phyloP scores from a whole-genome alignment of 2,113 vertebrate species.

The Anguilla rostrata region DNA sequence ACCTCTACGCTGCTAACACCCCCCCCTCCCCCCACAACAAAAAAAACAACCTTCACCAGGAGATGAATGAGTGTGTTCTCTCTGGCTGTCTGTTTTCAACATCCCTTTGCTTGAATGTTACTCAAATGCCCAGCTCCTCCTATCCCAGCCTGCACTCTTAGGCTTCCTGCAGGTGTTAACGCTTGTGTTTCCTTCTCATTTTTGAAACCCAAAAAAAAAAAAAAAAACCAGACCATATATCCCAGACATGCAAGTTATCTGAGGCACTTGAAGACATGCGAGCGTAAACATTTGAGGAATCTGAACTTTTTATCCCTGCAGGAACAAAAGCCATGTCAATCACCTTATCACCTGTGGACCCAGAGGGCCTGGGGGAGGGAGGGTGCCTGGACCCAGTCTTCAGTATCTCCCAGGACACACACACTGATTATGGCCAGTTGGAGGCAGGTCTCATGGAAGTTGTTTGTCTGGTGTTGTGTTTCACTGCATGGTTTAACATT shows the following conservation, averaged over 20 bases:
- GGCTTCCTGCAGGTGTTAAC: no score
- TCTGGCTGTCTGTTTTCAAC: background rate
- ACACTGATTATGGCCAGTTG: background rate
- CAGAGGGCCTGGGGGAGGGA: constrained; percentile 37
- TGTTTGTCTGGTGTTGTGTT: no score
- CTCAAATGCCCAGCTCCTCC: no score
- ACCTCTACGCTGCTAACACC: background rate
- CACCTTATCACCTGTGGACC: constrained; percentile 18
- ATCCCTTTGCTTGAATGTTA: no score
- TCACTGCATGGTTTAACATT: no score
- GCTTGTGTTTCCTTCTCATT: no score
- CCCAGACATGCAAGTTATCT: constrained; percentile 56
- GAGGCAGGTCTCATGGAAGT: background rate
- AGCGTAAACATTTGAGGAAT: constrained; percentile 64
- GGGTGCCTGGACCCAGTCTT: background rate
- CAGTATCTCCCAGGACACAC: background rate
- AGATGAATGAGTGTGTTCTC: background rate
- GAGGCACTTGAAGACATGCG: constrained; percentile 50
- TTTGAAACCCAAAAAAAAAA: no score
- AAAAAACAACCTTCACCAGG: background rate
- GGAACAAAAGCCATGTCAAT: constrained; percentile 38
- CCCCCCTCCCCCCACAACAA: no score
- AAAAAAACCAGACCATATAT: no score
- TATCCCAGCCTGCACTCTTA: no score
- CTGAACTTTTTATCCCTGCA: constrained; percentile 53